Conservation (phyloP, 2,797 vertebrate species). For the Phataginus tetradactyla region DNA sequence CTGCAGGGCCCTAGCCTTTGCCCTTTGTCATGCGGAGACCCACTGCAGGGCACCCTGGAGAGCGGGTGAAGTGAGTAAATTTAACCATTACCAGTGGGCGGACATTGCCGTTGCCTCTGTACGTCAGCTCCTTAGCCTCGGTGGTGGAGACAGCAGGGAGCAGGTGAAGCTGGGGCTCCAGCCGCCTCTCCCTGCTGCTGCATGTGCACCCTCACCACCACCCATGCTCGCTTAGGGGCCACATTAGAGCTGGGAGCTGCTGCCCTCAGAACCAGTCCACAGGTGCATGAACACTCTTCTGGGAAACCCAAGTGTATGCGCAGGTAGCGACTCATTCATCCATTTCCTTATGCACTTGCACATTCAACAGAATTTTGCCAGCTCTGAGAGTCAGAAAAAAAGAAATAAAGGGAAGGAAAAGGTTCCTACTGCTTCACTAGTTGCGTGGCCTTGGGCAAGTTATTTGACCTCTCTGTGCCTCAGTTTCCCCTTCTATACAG, state of each 20-base stretch:
- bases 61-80: accelerated
- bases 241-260: background rate
- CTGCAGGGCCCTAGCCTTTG: background rate
- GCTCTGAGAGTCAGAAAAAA: background rate
- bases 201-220: background rate
- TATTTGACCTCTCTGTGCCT: background rate
- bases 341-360: background rate
- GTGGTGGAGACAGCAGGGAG: background rate
- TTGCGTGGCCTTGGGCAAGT: background rate
- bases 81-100: too few species aligned
- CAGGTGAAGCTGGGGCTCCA: accelerated
- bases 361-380: background rate
- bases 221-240: background rate
- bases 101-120: background rate
- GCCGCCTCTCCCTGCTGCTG: background rate
- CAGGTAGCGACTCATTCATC: background rate
- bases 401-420: background rate
- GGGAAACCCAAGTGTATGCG: background rate
- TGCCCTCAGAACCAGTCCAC: accelerated
- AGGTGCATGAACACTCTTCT: background rate
- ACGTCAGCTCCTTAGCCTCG: accelerated
- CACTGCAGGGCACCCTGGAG: background rate
- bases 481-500: background rate
- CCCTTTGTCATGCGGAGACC: accelerated
- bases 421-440: background rate